phyloP scores from a whole-genome alignment of 2,888 invertebrate species.

The Oegoconia quadripuncta region DNA sequence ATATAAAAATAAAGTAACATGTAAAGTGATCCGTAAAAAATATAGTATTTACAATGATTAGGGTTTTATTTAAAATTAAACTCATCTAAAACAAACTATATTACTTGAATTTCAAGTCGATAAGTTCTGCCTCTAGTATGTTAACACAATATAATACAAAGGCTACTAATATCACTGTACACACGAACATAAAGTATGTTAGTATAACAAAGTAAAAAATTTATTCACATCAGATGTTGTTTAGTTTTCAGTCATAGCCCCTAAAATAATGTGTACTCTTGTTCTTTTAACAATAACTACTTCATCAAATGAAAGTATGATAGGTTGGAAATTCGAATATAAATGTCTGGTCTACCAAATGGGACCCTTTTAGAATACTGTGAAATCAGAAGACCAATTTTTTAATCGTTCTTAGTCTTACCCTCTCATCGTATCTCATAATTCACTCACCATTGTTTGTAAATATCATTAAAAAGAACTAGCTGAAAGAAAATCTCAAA shows the following conservation, averaged over 20 bases:
- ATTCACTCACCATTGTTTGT: too few species aligned
- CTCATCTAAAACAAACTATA: constrained; percentile 27
- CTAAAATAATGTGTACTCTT: background rate
- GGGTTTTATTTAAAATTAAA: constrained; percentile 36
- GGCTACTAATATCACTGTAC: constrained; percentile 26
- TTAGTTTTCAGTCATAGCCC: background rate
- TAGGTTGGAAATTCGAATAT: too few species aligned
- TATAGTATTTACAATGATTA: constrained; percentile 64
- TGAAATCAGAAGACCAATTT: too few species aligned
- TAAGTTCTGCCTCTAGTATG: constrained; percentile 10
- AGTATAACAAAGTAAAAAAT: constrained; percentile 11
- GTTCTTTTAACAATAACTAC: too few species aligned
- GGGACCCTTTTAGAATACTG: too few species aligned
- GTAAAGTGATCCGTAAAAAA: constrained; percentile 64
- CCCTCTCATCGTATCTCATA: too few species aligned
- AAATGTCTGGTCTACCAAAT: too few species aligned
- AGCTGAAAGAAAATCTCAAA: too few species aligned
- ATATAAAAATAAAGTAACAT: constrained; percentile 61
- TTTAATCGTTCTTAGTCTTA: too few species aligned
- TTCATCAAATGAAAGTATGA: too few species aligned
- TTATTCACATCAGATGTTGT: constrained; percentile 2
- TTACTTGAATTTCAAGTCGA: constrained; percentile 28
- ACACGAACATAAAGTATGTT: constrained; percentile 7
- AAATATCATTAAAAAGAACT: too few species aligned
- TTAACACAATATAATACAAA: constrained; percentile 26